A percentile compares a stretch with the other conserved stretches of the same genome.
Evolutionary conservation across 2,888 invertebrate species (phyloP).

Genomic region (Mesoligia furuncula): DNA sequence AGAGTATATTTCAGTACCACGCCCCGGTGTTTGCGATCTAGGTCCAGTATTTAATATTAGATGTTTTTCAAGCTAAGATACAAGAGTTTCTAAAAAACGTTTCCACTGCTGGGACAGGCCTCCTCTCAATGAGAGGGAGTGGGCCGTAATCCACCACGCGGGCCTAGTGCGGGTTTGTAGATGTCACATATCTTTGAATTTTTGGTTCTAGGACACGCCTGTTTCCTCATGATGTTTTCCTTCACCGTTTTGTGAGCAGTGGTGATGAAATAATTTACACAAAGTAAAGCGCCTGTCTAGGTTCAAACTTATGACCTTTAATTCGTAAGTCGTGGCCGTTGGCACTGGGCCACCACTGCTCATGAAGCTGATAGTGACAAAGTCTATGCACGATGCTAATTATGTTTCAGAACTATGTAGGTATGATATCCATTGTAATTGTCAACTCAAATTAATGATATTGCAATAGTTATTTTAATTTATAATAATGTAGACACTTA

Average conservation of each 20-base stretch:
- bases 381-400: background rate
- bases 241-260: background rate
- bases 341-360: too few species aligned
- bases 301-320: background rate
- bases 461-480: background rate
- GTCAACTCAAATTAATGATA: constrained; percentile 18
- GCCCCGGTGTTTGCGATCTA: background rate
- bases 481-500: constrained; percentile 10
- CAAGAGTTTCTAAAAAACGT: background rate
- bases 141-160: background rate
- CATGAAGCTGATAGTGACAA: too few species aligned
- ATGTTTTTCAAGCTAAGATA: background rate
- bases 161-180: background rate
- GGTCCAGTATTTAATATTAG: background rate
- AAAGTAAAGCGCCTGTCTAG: too few species aligned
- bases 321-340: background rate
- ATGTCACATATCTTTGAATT: background rate
- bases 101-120: background rate
- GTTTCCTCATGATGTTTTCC: background rate
- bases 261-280: background rate
- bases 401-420: background rate
- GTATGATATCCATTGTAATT: background rate
- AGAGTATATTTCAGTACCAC: background rate
- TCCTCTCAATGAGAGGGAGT: background rate
- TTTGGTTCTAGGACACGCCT: too few species aligned